Conservation (phyloP, 2,113 vertebrate species). For the Terrapene triunguis region DNA sequence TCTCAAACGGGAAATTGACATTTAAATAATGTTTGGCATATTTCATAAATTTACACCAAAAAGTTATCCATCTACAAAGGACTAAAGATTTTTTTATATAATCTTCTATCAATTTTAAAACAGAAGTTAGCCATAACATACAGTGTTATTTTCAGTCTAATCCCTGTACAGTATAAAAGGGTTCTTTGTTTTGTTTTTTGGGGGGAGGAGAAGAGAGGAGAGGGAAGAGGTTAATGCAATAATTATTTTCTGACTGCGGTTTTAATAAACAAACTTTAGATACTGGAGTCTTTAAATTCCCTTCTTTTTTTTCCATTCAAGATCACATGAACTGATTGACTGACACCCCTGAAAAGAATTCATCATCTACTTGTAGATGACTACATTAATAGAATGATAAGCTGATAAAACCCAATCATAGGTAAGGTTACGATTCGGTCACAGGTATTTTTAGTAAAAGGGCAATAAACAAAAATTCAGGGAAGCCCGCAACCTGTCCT, state of each 20-base stretch:
- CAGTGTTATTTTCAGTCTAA: slow-evolving; percentile 55
- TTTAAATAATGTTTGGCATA: neutral
- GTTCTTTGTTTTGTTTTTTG: slow-evolving; percentile 41
- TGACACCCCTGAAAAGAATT: slow-evolving; percentile 51
- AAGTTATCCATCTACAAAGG: neutral
- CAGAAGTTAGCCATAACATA: neutral
- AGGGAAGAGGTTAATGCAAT: neutral
- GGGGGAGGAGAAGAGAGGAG: too few relatives aligned
- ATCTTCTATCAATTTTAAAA: neutral
- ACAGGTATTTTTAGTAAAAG: too few relatives aligned
- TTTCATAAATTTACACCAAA: neutral
- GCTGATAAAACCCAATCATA: neutral
- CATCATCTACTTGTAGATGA: slow-evolving; percentile 13
- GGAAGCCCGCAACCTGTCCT: too few relatives aligned
- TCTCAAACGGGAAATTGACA: slow-evolving; percentile 9
- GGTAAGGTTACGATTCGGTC: too few relatives aligned
- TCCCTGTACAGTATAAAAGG: slow-evolving; percentile 49
- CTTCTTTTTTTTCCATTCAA: slow-evolving; percentile 30
- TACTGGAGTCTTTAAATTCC: slow-evolving; percentile 69
- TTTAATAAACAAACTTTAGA: slow-evolving; percentile 76
- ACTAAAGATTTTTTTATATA: fast-evolving
- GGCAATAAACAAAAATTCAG: too few relatives aligned
- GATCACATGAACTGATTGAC: slow-evolving; percentile 63
- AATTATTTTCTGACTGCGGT: slow-evolving; percentile 60
- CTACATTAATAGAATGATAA: slow-evolving; percentile 25